Conservation (phyloP, 2,888 invertebrate genomes). For the Agrotis exclamationis region DNA sequence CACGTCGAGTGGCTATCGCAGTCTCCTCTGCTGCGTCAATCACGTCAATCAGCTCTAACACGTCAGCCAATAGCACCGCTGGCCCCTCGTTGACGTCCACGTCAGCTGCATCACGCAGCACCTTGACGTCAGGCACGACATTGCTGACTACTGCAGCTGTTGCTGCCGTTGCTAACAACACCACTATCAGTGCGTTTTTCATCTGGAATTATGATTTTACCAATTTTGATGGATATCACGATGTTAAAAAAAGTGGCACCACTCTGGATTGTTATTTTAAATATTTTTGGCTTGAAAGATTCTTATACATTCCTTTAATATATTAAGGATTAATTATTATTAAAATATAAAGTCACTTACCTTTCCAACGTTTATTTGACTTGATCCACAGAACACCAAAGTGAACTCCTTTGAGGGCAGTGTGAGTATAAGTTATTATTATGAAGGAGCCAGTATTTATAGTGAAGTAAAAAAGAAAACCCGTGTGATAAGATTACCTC, state of each 20-base stretch:
- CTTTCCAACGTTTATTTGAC: neutral
- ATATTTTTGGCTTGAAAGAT: no score
- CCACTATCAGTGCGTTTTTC: slow-evolving; percentile 23
- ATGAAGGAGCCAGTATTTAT: slow-evolving; percentile 29
- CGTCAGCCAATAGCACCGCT: neutral
- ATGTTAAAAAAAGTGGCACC: neutral
- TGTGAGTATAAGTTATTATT: slow-evolving; percentile 4
- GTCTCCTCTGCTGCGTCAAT: neutral
- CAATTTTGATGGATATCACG: no score
- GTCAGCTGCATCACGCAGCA: neutral
- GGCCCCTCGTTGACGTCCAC: neutral
- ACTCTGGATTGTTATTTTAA: no score
- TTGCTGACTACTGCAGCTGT: slow-evolving; percentile 19
- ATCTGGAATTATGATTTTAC: slow-evolving; percentile 26
- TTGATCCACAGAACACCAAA: neutral
- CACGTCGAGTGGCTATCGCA: neutral
- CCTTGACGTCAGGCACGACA: neutral
- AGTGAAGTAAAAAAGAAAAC: neutral
- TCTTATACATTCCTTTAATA: no score
- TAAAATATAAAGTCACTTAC: neutral
- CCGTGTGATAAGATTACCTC: slow-evolving; percentile 8
- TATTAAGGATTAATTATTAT: neutral
- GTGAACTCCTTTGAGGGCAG: slow-evolving; percentile 5
- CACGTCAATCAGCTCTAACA: neutral
- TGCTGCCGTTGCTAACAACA: slow-evolving; percentile 36